Evolutionary conservation across 2,113 vertebrate species (phyloP).

Genomic region (Laticauda laticaudata): DNA sequence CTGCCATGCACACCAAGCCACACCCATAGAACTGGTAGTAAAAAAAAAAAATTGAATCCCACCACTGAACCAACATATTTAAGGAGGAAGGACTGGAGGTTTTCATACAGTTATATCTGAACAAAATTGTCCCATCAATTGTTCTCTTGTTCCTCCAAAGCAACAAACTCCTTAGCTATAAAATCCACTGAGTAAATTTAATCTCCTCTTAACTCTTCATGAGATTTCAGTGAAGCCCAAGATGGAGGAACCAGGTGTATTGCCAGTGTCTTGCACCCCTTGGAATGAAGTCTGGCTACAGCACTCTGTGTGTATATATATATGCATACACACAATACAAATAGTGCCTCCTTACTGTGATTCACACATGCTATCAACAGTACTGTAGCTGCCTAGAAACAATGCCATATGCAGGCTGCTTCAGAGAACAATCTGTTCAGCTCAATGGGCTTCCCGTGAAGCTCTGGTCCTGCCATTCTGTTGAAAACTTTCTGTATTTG

Average conservation of each 20-base stretch:
- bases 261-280: not conserved
- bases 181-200: not conserved
- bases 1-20: no score
- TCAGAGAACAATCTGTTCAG: not conserved
- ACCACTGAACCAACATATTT: not conserved
- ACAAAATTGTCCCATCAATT: not conserved
- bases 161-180: not conserved
- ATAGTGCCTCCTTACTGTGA: not conserved
- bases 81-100: not conserved
- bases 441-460: not conserved
- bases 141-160: not conserved
- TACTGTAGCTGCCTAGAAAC: not conserved
- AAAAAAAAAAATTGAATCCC: no score
- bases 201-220: not conserved
- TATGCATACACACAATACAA: not conserved
- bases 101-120: not conserved
- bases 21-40: no score
- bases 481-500: not conserved
- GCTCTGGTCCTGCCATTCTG: not conserved
- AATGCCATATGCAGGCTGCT: not conserved
- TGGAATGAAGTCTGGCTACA: not conserved
- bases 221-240: not conserved
- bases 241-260: not conserved
- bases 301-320: not conserved
- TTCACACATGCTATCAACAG: not conserved